Conservation (phyloP, 1,140 invertebrate species). For the Trinorchestia longiramus region DNA sequence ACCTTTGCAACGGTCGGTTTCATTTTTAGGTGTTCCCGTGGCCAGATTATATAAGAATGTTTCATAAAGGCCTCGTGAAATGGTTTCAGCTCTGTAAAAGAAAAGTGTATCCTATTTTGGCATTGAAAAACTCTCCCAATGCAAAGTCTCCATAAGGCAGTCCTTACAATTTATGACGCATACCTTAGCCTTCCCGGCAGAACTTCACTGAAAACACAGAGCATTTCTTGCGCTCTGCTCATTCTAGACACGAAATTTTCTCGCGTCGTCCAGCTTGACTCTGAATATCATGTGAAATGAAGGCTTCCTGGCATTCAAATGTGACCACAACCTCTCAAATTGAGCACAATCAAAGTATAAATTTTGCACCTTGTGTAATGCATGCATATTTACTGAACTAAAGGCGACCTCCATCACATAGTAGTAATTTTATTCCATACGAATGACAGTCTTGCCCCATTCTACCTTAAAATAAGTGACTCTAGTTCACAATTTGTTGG, state of each 20-base stretch:
- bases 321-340: not conserved
- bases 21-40: not conserved
- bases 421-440: too few species aligned
- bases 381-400: too few species aligned
- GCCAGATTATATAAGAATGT: slow-evolving; percentile 45
- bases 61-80: slow-evolving; percentile 20
- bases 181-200: not conserved
- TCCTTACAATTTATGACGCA: slow-evolving; percentile 16
- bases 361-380: not conserved
- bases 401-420: too few species aligned
- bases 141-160: slow-evolving; percentile 23
- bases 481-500: too few species aligned
- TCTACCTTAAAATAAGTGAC: too few species aligned
- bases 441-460: too few species aligned
- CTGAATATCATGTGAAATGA: not conserved
- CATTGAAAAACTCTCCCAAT: slow-evolving; percentile 26
- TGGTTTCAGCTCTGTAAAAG: not conserved
- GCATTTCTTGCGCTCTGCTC: not conserved
- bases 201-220: slow-evolving; percentile 1
- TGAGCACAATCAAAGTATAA: not conserved
- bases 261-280: not conserved
- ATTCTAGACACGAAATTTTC: not conserved
- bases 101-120: slow-evolving; percentile 8
- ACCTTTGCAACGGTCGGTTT: slow-evolving; percentile 6
- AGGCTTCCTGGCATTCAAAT: not conserved